Base-by-base conservation (phyloP, 2,888 invertebrate species). In the Habroteleia sp. region DNA sequence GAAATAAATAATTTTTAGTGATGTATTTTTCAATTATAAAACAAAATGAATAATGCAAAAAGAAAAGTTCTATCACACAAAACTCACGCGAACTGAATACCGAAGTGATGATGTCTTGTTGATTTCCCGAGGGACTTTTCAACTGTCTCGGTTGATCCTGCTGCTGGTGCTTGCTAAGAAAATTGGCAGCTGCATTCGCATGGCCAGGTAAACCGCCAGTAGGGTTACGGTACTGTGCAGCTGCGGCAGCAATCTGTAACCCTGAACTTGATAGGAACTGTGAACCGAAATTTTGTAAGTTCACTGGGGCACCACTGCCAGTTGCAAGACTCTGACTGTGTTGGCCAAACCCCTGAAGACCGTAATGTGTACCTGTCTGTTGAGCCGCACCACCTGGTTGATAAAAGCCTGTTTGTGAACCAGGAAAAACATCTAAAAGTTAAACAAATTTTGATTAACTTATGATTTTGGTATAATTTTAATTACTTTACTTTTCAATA, bases 161-260 rank as follows among this genome's bases (percentile, higher is more conserved):
- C 10, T 86, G 87, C 48, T 88, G 88, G 69, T 88, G 88, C 37
- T 88, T 88, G 58, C 80, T 86, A 1, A 88, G 83, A 80, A 87
- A 87, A 1, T 85, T 85, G 0, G 85, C 85, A 0, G 86, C 84
- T 1, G 87, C 84, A 50, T 87, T 87, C 1, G 85, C 86, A 1
- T 87, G 88, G 0, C 87, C 88, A 0, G 84, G 87, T 14, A 88
- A 77, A 29, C 86, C 87, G 39, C 86, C 86, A 0, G 91, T 91
- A 0, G 90, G 91, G 81, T 92, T 92, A 63, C 92, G 91, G 87
- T 91, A 93, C 85, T 93, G 93, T 85, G 92, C 92, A 13, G 92
- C 92, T 54, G 92, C 91, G 80, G 87, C 91, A 80, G 88, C 93
- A 87, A 91, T 92, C 81, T 94, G 91, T 71, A 93, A 90, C 71